A percentile compares a stretch with the other conserved stretches of the same genome.
These are phyloP conservation scores for Trichopoda pennipes DNA, from an alignment of 2,888 invertebrate genomes.

Conservation along the genomic window DNA sequence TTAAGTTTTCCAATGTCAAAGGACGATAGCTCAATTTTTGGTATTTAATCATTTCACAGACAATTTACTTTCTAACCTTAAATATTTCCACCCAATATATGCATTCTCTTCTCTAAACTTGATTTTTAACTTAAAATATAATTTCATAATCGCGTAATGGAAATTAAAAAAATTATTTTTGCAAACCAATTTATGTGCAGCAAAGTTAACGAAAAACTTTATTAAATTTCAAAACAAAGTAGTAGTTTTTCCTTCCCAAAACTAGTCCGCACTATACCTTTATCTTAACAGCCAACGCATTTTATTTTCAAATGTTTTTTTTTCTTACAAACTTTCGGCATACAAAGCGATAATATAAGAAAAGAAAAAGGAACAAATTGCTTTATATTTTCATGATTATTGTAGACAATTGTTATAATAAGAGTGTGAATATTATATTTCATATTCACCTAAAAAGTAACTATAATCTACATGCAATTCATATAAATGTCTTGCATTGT, in stretches of 20 bases:
- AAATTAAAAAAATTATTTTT: neutral
- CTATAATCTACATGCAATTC: conserved; percentile 16
- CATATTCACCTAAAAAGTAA: conserved; percentile 49
- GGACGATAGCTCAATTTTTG: no score
- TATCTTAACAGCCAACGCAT: conserved; percentile 44
- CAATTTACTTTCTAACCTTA: no score
- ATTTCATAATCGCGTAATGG: no score
- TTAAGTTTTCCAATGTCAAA: no score
- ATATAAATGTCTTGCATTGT: conserved; percentile 39
- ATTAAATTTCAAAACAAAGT: no score
- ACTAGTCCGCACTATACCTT: neutral
- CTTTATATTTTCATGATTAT: conserved; percentile 66
- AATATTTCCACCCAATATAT: no score
- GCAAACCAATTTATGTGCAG: neutral
- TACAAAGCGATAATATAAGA: neutral
- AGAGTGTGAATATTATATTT: conserved; percentile 67
- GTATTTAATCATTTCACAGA: no score
- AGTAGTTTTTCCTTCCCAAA: neutral
- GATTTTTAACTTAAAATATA: no score
- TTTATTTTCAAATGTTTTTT: neutral
- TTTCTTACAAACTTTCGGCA: conserved; percentile 52
- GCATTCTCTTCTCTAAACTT: no score
- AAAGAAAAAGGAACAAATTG: conserved; percentile 36
- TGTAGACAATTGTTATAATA: conserved; percentile 64
- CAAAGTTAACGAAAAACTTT: neutral